Evolutionary conservation across 2,888 invertebrate genomes (phyloP).

Genomic region (Vandiemenella viatica): DNA sequence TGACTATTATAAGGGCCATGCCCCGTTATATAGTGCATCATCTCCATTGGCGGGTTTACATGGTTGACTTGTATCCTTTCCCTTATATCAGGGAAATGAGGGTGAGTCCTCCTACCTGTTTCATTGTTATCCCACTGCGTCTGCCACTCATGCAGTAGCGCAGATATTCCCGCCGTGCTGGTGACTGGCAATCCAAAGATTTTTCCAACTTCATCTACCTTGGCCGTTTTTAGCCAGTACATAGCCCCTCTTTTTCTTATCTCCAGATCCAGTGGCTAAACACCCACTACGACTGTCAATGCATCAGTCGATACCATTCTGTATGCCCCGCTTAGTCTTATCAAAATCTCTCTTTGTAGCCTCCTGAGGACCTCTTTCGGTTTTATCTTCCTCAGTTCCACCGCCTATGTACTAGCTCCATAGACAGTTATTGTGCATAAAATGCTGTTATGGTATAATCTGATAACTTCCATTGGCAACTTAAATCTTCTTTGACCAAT

Average conservation of each 20-base stretch:
- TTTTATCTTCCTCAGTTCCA: too few relatives aligned
- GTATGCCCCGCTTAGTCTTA: background rate
- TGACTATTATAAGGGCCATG: too few relatives aligned
- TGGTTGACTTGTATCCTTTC: too few relatives aligned
- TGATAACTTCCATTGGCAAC: too few relatives aligned
- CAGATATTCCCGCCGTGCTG: background rate
- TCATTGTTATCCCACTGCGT: background rate
- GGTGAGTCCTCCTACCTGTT: background rate
- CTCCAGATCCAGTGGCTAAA: background rate
- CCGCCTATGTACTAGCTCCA: too few relatives aligned
- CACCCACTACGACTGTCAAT: background rate
- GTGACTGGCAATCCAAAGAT: too few relatives aligned
- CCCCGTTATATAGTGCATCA: too few relatives aligned
- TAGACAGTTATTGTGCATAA: too few relatives aligned
- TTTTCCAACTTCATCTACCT: background rate
- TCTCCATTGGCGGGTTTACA: too few relatives aligned
- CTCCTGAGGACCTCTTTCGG: background rate
- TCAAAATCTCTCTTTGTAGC: background rate
- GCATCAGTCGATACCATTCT: background rate
- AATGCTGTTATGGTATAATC: too few relatives aligned
- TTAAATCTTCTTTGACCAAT: too few relatives aligned
- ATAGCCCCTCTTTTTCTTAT: background rate
- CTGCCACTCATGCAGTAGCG: background rate
- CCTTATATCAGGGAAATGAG: too few relatives aligned
- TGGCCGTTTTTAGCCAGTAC: background rate